Evolutionary conservation across 1,140 invertebrate genomes (phyloP), one percentile per base, ranked within the genome.

Genomic region (Drosophila punjabiensis): DNA sequence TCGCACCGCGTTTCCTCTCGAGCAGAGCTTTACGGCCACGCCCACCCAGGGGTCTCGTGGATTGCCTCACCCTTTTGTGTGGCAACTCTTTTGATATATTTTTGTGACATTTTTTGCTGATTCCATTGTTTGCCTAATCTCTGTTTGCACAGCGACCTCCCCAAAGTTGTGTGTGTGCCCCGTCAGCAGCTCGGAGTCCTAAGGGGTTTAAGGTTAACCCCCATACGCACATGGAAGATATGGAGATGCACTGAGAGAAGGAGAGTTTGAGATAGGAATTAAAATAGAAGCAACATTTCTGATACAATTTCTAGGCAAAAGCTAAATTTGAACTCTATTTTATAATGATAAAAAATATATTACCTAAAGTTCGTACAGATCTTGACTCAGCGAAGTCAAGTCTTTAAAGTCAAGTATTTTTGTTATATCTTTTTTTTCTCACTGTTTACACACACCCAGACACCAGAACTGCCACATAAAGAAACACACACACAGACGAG

Each of bases 71-170:
- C 53, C 53, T 8, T 56, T 24, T 56, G 53, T 37, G 20, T 41
- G 18, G 39, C 35, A 80, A 47, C 64, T 60, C 73, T 41, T 77
- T 74, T 32, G 47, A 52, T 59, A 24, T 24, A 59, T 48, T 50
- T 64, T 64, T 63, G 66, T 43, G 28, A 52, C 43, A 70, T 88
- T 90, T 90, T 90, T 82, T 90, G 86, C 86, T 90, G 86, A 90
- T 75, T 82, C 87, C 79, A 82, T 90, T 89, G 86, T 90, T 90
- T 90, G 60, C 61, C 76, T 90, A 89, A 89, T 86, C 86, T 85
- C 66, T 81, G 82, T 86, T 82, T 76, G 82, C 79, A 37, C 60
- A 86, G 87, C 79, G 69, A 81, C 75, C 74, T 70, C 60, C 56
- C 61, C 60, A 41, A 63, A 63, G 61, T 28, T 56, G 24, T 65